Percentiles rank a stretch among this genome's conserved stretches.
Evolutionary conservation across 2,888 invertebrate genomes (phyloP).

Genomic region (Anorthoa munda): DNA sequence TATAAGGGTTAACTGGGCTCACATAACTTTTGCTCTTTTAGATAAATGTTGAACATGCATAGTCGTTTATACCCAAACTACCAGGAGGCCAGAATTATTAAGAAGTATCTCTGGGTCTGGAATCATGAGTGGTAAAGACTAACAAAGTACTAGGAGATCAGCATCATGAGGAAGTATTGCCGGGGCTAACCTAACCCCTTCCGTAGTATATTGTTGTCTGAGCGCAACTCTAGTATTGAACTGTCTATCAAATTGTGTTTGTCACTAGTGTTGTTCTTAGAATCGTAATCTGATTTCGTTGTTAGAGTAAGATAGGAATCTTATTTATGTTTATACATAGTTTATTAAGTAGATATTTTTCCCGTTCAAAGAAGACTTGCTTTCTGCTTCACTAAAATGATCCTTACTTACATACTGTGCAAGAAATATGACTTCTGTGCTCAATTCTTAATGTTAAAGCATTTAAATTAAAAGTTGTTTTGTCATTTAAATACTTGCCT

Average conservation of each 20-base stretch:
- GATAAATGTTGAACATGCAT: no score
- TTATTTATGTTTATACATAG: background rate
- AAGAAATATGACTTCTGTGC: background rate
- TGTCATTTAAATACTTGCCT: background rate
- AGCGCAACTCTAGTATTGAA: conserved; percentile 17
- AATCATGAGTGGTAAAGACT: no score
- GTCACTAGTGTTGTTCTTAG: conserved; percentile 13
- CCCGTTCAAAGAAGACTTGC: background rate
- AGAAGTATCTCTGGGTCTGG: no score
- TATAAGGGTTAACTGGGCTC: no score
- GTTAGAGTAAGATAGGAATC: conserved; percentile 12
- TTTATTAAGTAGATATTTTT: background rate
- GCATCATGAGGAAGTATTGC: no score
- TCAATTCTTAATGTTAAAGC: background rate
- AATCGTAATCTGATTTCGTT: conserved; percentile 27
- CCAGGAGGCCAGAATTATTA: no score
- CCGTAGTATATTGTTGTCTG: background rate
- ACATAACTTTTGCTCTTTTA: no score
- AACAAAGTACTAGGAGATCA: no score
- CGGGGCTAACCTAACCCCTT: background rate
- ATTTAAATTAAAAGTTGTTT: background rate
- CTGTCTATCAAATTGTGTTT: conserved; percentile 27
- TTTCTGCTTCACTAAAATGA: background rate
- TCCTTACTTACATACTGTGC: background rate
- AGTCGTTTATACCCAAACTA: no score